These are phyloP conservation scores for Polietes domitor DNA, from an alignment of 2,888 invertebrate species.

Conservation along the genomic window DNA sequence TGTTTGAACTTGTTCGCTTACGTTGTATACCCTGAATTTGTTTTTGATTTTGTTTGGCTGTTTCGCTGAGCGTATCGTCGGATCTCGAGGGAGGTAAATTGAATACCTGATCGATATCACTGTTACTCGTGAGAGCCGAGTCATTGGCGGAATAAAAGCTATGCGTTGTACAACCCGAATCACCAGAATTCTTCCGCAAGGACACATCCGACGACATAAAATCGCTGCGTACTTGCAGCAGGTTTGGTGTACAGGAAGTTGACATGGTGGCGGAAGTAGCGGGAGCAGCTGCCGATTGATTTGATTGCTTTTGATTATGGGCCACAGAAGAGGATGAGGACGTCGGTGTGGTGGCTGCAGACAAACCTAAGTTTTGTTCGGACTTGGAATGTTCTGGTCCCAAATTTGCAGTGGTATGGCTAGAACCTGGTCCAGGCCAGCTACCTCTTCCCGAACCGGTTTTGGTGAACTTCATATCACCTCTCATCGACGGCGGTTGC, in stretches of 20 bases:
- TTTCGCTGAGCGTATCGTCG: conserved; percentile 87
- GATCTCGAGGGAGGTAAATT: conserved; percentile 89
- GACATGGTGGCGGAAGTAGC: conserved; percentile 11
- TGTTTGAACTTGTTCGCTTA: conserved; percentile 84
- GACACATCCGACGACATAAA: conserved; percentile 66
- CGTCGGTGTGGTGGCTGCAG: conserved; percentile 64
- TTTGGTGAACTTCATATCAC: conserved; percentile 89
- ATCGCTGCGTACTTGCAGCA: conserved; percentile 70
- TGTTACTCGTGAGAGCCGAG: conserved; percentile 71
- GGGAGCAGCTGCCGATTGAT: conserved; percentile 43
- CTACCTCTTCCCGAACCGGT: conserved; percentile 90
- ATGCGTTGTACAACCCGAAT: conserved; percentile 82
- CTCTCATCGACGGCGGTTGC: conserved; percentile 82
- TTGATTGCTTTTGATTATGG: conserved; percentile 52
- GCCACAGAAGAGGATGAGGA: neutral
- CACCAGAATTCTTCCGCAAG: conserved; percentile 83
- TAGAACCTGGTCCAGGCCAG: conserved; percentile 88
- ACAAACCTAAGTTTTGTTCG: conserved; percentile 84
- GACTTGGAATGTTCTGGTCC: conserved; percentile 91
- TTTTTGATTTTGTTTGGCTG: conserved; percentile 82
- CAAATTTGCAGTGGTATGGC: conserved; percentile 54
- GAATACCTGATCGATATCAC: conserved; percentile 74
- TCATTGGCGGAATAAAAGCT: conserved; percentile 80
- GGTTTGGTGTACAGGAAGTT: conserved; percentile 65
- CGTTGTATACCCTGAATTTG: conserved; percentile 82